These are phyloP conservation scores for Dysdera silvatica DNA, from an alignment of 1,140 invertebrate species.

Conservation along the genomic window DNA sequence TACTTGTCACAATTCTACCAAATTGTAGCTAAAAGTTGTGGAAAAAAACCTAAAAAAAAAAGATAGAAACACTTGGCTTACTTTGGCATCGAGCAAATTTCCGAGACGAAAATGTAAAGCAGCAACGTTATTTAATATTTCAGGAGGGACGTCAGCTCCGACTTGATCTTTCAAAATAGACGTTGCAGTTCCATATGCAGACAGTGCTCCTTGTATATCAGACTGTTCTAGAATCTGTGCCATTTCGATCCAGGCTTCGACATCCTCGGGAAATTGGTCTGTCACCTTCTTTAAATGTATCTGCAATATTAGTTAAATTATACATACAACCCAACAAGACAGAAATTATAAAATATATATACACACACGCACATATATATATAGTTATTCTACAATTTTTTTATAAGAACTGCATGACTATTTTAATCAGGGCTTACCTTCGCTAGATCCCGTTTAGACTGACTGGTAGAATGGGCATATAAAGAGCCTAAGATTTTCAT, in stretches of 20 bases:
- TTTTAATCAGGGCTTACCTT: no score
- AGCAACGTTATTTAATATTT: slow-evolving; percentile 97
- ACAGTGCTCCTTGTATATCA: slow-evolving; percentile 74
- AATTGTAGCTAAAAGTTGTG: no score
- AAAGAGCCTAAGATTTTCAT: slow-evolving; percentile 98
- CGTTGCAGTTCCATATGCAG: slow-evolving; percentile 88
- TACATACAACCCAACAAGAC: neutral
- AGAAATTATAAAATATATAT: slow-evolving; percentile 17
- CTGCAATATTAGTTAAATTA: no score
- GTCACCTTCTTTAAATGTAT: slow-evolving; percentile 60
- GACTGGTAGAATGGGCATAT: slow-evolving; percentile 83
- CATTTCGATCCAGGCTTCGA: slow-evolving; percentile 98
- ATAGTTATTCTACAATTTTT: no score
- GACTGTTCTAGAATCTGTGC: slow-evolving; percentile 95
- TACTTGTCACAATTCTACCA: no score
- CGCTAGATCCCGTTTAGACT: slow-evolving; percentile 84
- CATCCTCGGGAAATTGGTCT: slow-evolving; percentile 94
- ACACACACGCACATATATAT: slow-evolving; percentile 51
- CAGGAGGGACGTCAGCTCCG: slow-evolving; percentile 87
- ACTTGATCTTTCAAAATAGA: slow-evolving; percentile 88
- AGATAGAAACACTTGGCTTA: neutral
- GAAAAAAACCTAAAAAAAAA: neutral
- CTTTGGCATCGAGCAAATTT: slow-evolving; percentile 70
- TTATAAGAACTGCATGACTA: no score
- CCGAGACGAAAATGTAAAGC: slow-evolving; percentile 81